Percentiles rank a stretch among this genome's conserved stretches.
Evolutionary conservation across 2,888 invertebrate genomes (phyloP).

Genomic region (Siphlonurus alternatus): DNA sequence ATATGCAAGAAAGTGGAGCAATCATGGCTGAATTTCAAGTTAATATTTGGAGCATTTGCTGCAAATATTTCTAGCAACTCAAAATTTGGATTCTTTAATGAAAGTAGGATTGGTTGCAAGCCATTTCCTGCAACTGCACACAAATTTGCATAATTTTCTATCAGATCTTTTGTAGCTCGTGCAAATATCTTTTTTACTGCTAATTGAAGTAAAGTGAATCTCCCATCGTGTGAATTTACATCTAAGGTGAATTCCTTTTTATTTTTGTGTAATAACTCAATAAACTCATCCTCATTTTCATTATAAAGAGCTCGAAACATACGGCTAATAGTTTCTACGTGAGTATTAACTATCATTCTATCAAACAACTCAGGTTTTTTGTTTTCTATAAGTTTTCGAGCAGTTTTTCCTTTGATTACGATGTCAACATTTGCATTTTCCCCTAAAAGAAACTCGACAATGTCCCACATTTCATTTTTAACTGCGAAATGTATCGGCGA

Average conservation of each 20-base stretch:
- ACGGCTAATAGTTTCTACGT: background rate
- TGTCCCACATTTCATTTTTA: background rate
- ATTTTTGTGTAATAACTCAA: background rate
- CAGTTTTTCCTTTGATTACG: background rate
- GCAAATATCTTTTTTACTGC: background rate
- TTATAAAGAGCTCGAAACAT: background rate
- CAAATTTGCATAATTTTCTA: background rate
- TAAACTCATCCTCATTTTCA: background rate
- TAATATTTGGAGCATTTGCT: background rate
- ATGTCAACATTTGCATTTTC: background rate
- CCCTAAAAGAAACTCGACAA: background rate
- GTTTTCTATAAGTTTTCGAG: background rate
- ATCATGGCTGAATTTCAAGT: background rate
- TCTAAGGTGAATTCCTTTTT: background rate
- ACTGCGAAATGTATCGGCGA: background rate
- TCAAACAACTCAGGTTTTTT: background rate
- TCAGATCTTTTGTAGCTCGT: background rate
- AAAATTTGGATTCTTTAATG: background rate
- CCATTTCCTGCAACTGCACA: background rate
- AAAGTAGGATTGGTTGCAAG: background rate
- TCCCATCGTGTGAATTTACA: background rate
- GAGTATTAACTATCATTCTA: background rate
- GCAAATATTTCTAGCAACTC: background rate
- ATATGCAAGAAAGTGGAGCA: background rate
- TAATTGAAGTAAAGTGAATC: background rate